These are phyloP conservation scores for Corythucha ciliata DNA, from an alignment of 2,888 invertebrate species.

Conservation along the genomic window DNA sequence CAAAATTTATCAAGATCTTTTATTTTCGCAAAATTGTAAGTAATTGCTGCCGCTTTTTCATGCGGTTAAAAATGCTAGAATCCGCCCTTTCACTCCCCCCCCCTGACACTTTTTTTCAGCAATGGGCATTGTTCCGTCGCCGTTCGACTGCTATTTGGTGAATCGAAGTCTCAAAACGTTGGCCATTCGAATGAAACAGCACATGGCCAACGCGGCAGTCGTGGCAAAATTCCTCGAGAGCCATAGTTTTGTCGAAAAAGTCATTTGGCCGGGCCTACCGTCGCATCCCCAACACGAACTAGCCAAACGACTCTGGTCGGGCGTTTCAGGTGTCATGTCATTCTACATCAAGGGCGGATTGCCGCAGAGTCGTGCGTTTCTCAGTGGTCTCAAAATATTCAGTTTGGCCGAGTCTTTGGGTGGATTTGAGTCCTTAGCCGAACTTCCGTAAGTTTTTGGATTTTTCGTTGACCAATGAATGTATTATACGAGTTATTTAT, in stretches of 20 bases:
- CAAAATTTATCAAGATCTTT: constrained; percentile 58
- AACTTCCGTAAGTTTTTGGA: constrained; percentile 67
- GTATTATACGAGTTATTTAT: neutral
- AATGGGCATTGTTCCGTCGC: constrained; percentile 87
- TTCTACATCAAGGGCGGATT: constrained; percentile 75
- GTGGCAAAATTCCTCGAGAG: constrained; percentile 73
- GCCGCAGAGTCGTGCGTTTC: constrained; percentile 61
- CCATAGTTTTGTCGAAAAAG: constrained; percentile 69
- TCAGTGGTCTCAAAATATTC: constrained; percentile 68
- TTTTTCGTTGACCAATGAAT: neutral
- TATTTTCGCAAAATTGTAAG: constrained; percentile 80
- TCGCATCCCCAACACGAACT: constrained; percentile 74
- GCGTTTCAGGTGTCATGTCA: constrained; percentile 86
- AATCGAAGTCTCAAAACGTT: constrained; percentile 90
- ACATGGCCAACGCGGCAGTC: constrained; percentile 64
- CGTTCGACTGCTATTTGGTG: constrained; percentile 91
- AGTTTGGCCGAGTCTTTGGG: constrained; percentile 89
- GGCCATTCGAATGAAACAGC: constrained; percentile 81
- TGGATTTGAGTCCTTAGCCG: constrained; percentile 88
- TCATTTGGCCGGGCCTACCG: constrained; percentile 66
- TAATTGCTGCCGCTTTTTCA: constrained; percentile 10
- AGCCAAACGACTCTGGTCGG: constrained; percentile 67
- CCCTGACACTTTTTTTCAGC: constrained; percentile 50
- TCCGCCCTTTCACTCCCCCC: neutral
- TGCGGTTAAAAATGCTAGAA: neutral